Evolutionary conservation across 2,888 invertebrate genomes (phyloP).

Genomic region (Drosophila robusta): DNA sequence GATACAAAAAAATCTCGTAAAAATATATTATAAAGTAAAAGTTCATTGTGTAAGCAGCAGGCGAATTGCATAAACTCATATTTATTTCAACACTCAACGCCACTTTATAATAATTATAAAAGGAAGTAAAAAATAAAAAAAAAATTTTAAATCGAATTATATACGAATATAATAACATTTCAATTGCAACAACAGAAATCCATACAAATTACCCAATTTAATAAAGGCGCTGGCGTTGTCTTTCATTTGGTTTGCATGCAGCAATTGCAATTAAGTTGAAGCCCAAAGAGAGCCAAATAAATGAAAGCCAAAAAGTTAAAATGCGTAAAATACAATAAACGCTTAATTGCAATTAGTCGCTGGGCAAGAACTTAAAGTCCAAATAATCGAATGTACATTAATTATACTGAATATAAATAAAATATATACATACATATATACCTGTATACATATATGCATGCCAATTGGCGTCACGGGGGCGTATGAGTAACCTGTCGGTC

Average conservation of each 20-base stretch:
- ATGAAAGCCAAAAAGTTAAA: conserved; percentile 36
- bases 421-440: conserved; percentile 3
- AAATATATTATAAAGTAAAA: conserved; percentile 4
- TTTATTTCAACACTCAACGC: conserved; percentile 65
- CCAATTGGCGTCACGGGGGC: conserved; percentile 21
- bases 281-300: conserved; percentile 23
- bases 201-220: conserved; percentile 16
- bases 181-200: conserved; percentile 3
- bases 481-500: conserved; percentile 32
- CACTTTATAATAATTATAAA: conserved; percentile 50
- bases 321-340: conserved; percentile 19
- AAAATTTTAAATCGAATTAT: neutral
- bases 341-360: conserved; percentile 74
- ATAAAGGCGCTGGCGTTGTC: conserved; percentile 12
- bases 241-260: conserved; percentile 11
- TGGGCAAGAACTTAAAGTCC: conserved; percentile 47
- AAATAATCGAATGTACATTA: conserved; percentile 49
- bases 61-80: conserved; percentile 29
- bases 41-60: conserved; percentile 16
- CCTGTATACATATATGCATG: neutral
- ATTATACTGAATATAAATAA: conserved; percentile 40
- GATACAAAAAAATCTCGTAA: conserved; percentile 34
- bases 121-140: neutral
- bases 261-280: conserved; percentile 27
- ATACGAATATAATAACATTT: neutral